phyloP scores from a whole-genome alignment of 92 coral and sea anemone genomes.

The Palythoa heliodiscus region DNA sequence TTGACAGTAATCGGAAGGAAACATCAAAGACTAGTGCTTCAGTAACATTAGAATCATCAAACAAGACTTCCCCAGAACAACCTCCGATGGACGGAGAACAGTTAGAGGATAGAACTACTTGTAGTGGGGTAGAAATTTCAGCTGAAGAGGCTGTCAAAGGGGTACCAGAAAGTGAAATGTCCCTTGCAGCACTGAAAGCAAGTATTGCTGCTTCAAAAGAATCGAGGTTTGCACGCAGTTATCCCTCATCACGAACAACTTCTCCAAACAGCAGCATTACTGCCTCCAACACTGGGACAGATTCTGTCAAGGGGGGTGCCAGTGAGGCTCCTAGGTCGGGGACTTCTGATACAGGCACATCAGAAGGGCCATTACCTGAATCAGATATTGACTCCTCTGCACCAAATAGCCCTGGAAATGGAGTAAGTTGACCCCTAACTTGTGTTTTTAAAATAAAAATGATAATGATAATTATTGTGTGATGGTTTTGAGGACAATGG shows the following conservation, averaged over 20 bases:
- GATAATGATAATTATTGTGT: background rate
- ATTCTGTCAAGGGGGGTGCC: background rate
- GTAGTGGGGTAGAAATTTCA: slow-evolving; percentile 40
- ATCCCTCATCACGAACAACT: background rate
- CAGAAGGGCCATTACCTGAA: slow-evolving; percentile 8
- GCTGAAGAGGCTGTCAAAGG: slow-evolving; percentile 38
- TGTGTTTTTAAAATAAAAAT: background rate
- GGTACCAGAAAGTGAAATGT: slow-evolving; percentile 36
- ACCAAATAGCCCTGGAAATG: slow-evolving; percentile 39
- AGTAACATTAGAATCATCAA: background rate
- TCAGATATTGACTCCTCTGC: slow-evolving; percentile 44
- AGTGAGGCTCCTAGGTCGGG: background rate
- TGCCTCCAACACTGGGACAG: background rate
- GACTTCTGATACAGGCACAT: background rate
- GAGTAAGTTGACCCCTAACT: slow-evolving; percentile 12
- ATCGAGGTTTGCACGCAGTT: background rate
- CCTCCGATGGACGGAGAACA: background rate
- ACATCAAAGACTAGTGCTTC: background rate
- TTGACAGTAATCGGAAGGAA: background rate
- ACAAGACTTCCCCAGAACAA: slow-evolving; percentile 1
- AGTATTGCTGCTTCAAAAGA: slow-evolving; percentile 31
- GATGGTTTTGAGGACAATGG: background rate
- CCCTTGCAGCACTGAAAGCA: slow-evolving; percentile 39
- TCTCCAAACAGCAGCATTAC: background rate
- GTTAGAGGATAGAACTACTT: background rate